phyloP scores from a whole-genome alignment of 1,140 invertebrate genomes.

The Brachionus manjavacas region DNA sequence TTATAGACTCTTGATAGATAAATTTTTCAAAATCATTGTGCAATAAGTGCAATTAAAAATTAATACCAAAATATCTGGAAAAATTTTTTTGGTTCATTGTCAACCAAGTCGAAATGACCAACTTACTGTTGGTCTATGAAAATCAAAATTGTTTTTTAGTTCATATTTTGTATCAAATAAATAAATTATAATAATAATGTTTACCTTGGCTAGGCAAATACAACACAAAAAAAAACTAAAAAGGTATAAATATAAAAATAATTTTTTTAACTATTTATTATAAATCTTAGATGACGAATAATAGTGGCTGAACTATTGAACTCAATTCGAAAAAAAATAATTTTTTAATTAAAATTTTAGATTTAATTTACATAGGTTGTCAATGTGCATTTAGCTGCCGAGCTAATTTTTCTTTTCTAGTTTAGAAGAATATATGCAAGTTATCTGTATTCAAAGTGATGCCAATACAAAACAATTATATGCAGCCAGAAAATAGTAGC shows the following conservation, averaged over 20 bases:
- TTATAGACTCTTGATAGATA: neutral
- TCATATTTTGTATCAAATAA: constrained; percentile 35
- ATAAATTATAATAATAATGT: constrained; percentile 39
- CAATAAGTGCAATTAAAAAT: neutral
- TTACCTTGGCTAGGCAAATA: constrained; percentile 11
- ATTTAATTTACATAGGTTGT: neutral
- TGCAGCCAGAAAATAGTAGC: neutral
- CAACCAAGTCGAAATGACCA: neutral
- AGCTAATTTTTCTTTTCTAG: neutral
- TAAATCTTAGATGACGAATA: neutral
- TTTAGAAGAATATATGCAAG: neutral
- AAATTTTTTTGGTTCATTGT: neutral
- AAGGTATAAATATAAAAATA: neutral
- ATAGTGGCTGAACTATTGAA: constrained; percentile 19
- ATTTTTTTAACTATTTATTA: neutral
- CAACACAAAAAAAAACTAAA: neutral
- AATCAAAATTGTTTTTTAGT: neutral
- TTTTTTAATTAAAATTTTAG: neutral
- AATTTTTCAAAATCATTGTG: neutral
- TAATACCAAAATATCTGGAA: neutral
- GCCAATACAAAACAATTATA: constrained; percentile 19
- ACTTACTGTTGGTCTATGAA: neutral
- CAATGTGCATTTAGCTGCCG: neutral
- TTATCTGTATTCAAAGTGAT: neutral
- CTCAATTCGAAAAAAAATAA: neutral